Evolutionary conservation across 1,140 invertebrate species (phyloP), one percentile per base, ranked within the genome.

Genomic region (Brevipalpus yothersi): DNA sequence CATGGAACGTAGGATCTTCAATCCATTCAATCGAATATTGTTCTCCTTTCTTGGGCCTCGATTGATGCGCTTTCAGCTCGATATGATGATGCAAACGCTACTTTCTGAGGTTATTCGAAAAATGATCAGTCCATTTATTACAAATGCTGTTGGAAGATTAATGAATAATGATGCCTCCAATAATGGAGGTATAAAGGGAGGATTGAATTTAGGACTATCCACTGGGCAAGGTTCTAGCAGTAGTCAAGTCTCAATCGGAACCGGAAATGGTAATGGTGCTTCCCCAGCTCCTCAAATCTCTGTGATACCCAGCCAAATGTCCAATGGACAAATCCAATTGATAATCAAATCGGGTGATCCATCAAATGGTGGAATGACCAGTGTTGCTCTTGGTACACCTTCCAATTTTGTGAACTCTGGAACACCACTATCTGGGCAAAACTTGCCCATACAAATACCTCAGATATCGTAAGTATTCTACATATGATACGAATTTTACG

Each of bases 41-140:
- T 41, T 62, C 23, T 55, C 58, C 12, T n/a, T 62, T 11, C 15
- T 62, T 2, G 61, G 51, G 1, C 61, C 61, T 4, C 51, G 58
- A 21, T 31, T 62, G 17, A 60, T 62, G 58, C 17, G 58, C 4
- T 60, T 45, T 42, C 61, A 62, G 43, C 56, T 62, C 19, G 61
- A 62, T 60, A 54, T 62, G 58, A 59, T 62, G 58, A 39, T 62
- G 12, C 40, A 49, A 17, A 41, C 61, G 7, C 53, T 62, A 11
- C 42, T 62, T 10, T 42, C 58, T 3, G 61, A 62, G 53, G 41
- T 62, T 11, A 43, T 62, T 39, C 51, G 61, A 1, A 62, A 62
- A 49, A 41, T 62, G 17, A 12, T 62, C 11, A 47, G 60, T 9
- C 61, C 61, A 8, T 23, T 58, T 42, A 10, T 57, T 3, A 55